Evolutionary conservation across 2,888 invertebrate species (phyloP), one percentile per base, ranked within the genome.

Genomic region (Cryptus armator): DNA sequence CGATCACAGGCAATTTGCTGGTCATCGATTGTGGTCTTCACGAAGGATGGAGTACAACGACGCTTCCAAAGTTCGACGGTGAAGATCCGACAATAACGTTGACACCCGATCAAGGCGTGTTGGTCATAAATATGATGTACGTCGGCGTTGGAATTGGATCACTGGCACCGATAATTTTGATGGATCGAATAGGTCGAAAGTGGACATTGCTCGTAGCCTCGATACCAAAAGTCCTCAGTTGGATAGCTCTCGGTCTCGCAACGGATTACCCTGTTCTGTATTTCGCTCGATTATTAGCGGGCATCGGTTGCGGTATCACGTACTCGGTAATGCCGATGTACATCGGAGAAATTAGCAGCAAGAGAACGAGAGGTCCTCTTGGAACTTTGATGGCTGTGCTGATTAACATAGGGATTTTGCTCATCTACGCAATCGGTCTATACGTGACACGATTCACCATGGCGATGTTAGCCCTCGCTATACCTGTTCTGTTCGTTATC

Each of bases 21-120:
- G 89, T 93, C 83, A 87, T 93, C 87, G 93, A 93, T 83, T 92
- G 93, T 71, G 93, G 93, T 53, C 89, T 94, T 68, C 91, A 93
- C 80, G 93, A 94, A 79, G 93, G 93, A 86, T 94, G 93, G 93
- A 91, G 91, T 70, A 92, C 93, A 0, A 92, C 93, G 16, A 92
- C 91, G 78, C 86, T 94, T 37, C 92, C 92, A 12, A 93, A 92
- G 86, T 91, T 93, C 81, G 89, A 90, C 3, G 81, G 81, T 2
- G 89, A 89, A 3, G 92, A 93, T 62, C 89, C 92, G 4, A 79
- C 68, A 6, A 86, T 88, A 37, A 81, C 62, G 4, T 78, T 91
- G 51, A 88, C 88, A 7, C 59, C 78, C 19, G 87, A 90, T 76
- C 86, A 92, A 71, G 86, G 89, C 24, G 90, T 89, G 14, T 89